Percentiles rank a stretch among this genome's conserved stretches.
These are phyloP conservation scores for Cephalopterus ornatus DNA, from an alignment of 2,113 vertebrate species.

Conservation along the genomic window DNA sequence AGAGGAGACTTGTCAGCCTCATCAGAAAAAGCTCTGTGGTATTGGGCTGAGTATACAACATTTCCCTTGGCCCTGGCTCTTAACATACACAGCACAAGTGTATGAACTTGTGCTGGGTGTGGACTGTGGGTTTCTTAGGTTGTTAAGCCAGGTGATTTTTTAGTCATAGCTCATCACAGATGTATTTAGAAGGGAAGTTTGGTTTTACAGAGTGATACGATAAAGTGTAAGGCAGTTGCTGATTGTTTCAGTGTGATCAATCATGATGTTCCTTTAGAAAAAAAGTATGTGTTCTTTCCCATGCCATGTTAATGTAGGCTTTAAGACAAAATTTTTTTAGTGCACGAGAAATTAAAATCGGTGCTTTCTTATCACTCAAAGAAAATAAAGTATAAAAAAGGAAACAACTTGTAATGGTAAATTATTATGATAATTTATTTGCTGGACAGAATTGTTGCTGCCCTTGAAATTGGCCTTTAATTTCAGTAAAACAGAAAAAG, in stretches of 20 bases:
- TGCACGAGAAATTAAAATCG: not conserved
- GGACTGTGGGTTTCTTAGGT: not conserved
- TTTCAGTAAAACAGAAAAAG: not conserved
- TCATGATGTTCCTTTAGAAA: not conserved
- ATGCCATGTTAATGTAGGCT: not conserved
- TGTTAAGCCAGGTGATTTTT: accelerated
- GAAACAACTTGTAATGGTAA: not conserved
- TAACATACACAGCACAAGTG: accelerated
- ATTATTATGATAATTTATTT: not conserved
- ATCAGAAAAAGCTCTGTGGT: too few species aligned
- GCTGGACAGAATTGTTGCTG: not conserved
- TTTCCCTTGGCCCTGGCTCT: not conserved
- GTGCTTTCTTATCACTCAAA: not conserved
- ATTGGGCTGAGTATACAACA: not conserved
- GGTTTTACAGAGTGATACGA: not conserved
- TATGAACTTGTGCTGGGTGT: accelerated
- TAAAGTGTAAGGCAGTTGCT: not conserved
- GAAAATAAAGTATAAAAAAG: not conserved
- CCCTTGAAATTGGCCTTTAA: not conserved
- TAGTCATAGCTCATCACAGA: not conserved
- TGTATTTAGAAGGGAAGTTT: not conserved
- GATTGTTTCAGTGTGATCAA: not conserved
- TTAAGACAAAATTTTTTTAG: not conserved
- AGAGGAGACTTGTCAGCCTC: not conserved
- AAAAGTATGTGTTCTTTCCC: not conserved